Conservation (phyloP, 2,113 vertebrate genomes). For the Misgurnus mizolepis region DNA sequence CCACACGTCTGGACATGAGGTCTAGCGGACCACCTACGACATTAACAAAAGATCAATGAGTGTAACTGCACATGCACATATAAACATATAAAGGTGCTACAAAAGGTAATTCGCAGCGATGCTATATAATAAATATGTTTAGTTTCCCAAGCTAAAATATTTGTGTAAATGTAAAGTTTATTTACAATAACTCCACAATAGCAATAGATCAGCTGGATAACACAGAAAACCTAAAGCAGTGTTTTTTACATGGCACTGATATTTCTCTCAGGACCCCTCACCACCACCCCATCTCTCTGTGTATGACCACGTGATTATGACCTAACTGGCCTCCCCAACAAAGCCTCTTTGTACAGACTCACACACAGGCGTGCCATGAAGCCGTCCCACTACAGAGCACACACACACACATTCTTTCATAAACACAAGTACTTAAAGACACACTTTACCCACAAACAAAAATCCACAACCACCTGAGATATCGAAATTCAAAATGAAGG, state of each 20-base stretch:
- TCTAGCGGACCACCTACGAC: slow-evolving; percentile 82
- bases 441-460: not conserved
- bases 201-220: not conserved
- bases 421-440: not conserved
- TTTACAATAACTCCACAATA: not conserved
- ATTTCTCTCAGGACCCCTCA: slow-evolving; percentile 20
- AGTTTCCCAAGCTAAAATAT: too few species aligned
- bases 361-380: slow-evolving; percentile 25
- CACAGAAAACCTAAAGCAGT: not conserved
- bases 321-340: slow-evolving; percentile 44
- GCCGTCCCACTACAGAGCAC: slow-evolving; percentile 34
- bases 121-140: too few species aligned
- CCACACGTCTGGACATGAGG: slow-evolving; percentile 85
- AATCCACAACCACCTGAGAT: not conserved
- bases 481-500: not conserved
- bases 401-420: slow-evolving; percentile 7
- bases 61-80: not conserved
- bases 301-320: slow-evolving; percentile 49
- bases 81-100: too few species aligned
- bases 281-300: slow-evolving; percentile 3
- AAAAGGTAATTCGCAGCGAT: too few species aligned
- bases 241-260: slow-evolving; percentile 1
- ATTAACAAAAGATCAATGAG: slow-evolving; percentile 41
- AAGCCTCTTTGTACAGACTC: slow-evolving; percentile 47
- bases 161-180: too few species aligned